Percentiles rank a stretch among this genome's conserved stretches.
phyloP scores from a whole-genome alignment of 2,113 vertebrate species.

The Saguinus imperator region DNA sequence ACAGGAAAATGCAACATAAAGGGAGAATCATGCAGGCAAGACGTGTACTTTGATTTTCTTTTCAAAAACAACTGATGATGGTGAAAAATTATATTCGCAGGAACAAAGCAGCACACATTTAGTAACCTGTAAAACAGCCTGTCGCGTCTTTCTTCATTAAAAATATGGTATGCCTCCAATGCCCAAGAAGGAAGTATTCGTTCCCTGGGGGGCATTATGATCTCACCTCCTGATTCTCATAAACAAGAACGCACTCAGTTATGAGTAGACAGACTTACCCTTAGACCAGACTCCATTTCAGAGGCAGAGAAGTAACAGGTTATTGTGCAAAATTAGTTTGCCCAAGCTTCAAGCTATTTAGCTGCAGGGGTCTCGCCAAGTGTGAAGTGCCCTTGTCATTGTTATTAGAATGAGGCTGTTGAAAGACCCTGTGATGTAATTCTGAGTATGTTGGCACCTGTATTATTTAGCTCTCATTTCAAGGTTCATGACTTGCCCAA shows the following conservation, averaged over 20 bases:
- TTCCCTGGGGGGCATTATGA: neutral
- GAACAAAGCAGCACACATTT: neutral
- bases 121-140: neutral
- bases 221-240: neutral
- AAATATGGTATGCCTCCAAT: neutral
- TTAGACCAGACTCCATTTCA: neutral
- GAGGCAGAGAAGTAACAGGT: neutral
- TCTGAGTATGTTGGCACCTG: neutral
- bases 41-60: neutral
- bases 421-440: conserved; percentile 20
- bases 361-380: neutral
- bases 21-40: neutral
- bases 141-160: neutral
- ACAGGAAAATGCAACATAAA: neutral
- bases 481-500: neutral
- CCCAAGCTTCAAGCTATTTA: neutral
- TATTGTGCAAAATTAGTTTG: neutral
- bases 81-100: neutral
- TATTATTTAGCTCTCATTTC: conserved; percentile 5
- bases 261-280: neutral
- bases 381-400: neutral
- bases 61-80: neutral
- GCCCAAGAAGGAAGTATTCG: neutral
- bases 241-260: neutral
- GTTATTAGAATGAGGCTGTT: neutral